phyloP scores from a whole-genome alignment of 2,888 invertebrate species.

The Glyphotaelius pellucidus region DNA sequence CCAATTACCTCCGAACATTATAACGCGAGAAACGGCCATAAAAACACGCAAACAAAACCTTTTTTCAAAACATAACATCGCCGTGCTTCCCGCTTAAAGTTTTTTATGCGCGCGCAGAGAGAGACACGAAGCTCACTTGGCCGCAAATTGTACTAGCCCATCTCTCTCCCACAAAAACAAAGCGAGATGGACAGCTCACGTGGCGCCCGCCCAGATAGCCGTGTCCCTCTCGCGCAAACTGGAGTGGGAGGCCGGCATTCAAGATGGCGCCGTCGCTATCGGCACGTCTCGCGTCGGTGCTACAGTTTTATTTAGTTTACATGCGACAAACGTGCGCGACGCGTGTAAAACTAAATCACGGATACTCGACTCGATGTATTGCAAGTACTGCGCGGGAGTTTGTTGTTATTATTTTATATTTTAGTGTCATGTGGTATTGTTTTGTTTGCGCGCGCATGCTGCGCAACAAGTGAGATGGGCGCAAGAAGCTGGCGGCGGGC shows the following conservation, averaged over 20 bases:
- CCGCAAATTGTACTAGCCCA: slow-evolving; percentile 31
- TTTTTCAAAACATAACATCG: slow-evolving; percentile 53
- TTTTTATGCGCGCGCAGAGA: slow-evolving; percentile 56
- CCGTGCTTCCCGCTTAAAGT: slow-evolving; percentile 32
- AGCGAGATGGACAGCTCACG: slow-evolving; percentile 48
- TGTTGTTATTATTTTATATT: slow-evolving; percentile 43
- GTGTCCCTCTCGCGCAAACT: slow-evolving; percentile 53
- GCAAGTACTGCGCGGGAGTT: slow-evolving; percentile 55
- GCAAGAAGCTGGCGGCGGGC: slow-evolving; percentile 73
- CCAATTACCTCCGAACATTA: slow-evolving; percentile 63
- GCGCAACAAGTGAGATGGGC: slow-evolving; percentile 73
- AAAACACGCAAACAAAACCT: slow-evolving; percentile 61
- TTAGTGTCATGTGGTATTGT: slow-evolving; percentile 52
- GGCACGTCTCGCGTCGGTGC: slow-evolving; percentile 52
- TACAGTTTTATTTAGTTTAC: slow-evolving; percentile 61
- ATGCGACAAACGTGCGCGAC: slow-evolving; percentile 53
- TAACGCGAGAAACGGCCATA: slow-evolving; percentile 56
- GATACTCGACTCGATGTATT: slow-evolving; percentile 47
- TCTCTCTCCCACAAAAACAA: slow-evolving; percentile 46
- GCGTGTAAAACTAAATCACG: slow-evolving; percentile 42
- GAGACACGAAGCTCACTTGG: slow-evolving; percentile 55
- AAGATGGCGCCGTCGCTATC: slow-evolving; percentile 58
- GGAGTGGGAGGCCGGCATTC: slow-evolving; percentile 55
- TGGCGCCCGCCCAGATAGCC: slow-evolving; percentile 60
- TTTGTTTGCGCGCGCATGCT: slow-evolving; percentile 60